Evolutionary conservation across 2,113 vertebrate genomes (phyloP).

Genomic region (Nibea coibor): DNA sequence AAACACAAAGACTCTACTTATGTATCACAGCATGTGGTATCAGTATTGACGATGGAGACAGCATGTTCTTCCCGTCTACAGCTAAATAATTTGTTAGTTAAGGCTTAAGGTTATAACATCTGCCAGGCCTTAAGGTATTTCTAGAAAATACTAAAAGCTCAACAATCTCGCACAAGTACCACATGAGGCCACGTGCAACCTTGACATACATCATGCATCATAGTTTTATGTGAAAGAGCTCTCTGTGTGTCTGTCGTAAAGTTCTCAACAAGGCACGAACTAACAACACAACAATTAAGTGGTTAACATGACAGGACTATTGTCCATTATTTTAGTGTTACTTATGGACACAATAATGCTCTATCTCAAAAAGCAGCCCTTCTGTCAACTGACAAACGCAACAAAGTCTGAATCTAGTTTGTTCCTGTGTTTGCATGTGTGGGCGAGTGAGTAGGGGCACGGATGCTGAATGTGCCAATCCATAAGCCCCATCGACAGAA

Average conservation of each 20-base stretch:
- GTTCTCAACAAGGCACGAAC: neutral
- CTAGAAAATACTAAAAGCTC: neutral
- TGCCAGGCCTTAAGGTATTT: constrained; percentile 19
- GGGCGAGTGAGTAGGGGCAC: constrained; percentile 51
- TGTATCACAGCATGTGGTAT: neutral
- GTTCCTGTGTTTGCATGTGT: constrained; percentile 65
- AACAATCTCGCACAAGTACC: neutral
- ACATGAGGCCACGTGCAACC: constrained; percentile 1
- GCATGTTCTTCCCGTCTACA: constrained; percentile 13
- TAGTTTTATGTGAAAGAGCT: constrained; percentile 38
- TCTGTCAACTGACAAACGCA: constrained; percentile 38
- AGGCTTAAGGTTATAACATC: constrained; percentile 4
- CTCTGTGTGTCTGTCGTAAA: constrained; percentile 21
- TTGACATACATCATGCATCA: constrained; percentile 23
- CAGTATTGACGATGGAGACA: neutral
- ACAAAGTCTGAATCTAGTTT: constrained; percentile 45
- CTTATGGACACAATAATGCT: neutral
- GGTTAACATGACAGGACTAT: constrained; percentile 13
- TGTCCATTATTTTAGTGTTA: constrained; percentile 14
- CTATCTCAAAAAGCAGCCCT: constrained; percentile 10
- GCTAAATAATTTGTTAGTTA: constrained; percentile 19
- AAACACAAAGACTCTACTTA: constrained; percentile 25
- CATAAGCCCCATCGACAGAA: constrained; percentile 79
- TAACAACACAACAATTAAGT: neutral
- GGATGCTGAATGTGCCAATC: constrained; percentile 68